phyloP scores from a whole-genome alignment of 2,888 invertebrate genomes.

The Mythimna impura region DNA sequence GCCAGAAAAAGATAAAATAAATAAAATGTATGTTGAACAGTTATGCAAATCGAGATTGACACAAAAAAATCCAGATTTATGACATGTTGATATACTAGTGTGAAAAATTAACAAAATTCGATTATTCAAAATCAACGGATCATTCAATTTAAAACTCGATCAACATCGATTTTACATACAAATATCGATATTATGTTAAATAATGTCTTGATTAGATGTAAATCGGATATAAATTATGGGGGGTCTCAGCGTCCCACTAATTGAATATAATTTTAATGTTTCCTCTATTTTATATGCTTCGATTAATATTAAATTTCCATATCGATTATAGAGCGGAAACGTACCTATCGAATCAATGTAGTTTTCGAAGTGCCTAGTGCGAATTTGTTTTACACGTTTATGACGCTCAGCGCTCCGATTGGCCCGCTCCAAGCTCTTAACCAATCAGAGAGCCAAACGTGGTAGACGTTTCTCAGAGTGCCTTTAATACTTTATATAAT shows the following conservation, averaged over 20 bases:
- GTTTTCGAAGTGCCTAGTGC: slow-evolving; percentile 27
- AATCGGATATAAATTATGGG: slow-evolving; percentile 67
- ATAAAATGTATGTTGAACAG: slow-evolving; percentile 21
- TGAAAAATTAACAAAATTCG: slow-evolving; percentile 59
- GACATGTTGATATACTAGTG: slow-evolving; percentile 48
- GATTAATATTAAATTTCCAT: slow-evolving; percentile 59
- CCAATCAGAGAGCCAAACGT: too few species aligned
- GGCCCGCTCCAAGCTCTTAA: too few species aligned
- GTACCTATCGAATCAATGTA: slow-evolving; percentile 37
- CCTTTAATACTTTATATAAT: slow-evolving; percentile 21
- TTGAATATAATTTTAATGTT: slow-evolving; percentile 67
- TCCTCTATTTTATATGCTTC: slow-evolving; percentile 44
- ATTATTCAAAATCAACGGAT: slow-evolving; percentile 49
- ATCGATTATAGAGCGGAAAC: slow-evolving; percentile 55
- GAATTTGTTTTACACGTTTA: too few species aligned
- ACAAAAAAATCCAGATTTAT: slow-evolving; percentile 35
- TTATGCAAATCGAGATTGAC: slow-evolving; percentile 25
- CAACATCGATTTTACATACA: slow-evolving; percentile 70
- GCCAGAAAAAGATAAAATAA: slow-evolving; percentile 5
- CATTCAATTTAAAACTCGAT: slow-evolving; percentile 58
- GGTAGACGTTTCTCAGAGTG: too few species aligned
- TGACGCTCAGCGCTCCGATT: too few species aligned
- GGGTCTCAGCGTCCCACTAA: slow-evolving; percentile 62
- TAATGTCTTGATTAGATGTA: slow-evolving; percentile 74
- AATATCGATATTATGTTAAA: slow-evolving; percentile 72